These are phyloP conservation scores for Urocitellus parryii DNA, from an alignment of 2,113 vertebrate genomes.

Conservation along the genomic window DNA sequence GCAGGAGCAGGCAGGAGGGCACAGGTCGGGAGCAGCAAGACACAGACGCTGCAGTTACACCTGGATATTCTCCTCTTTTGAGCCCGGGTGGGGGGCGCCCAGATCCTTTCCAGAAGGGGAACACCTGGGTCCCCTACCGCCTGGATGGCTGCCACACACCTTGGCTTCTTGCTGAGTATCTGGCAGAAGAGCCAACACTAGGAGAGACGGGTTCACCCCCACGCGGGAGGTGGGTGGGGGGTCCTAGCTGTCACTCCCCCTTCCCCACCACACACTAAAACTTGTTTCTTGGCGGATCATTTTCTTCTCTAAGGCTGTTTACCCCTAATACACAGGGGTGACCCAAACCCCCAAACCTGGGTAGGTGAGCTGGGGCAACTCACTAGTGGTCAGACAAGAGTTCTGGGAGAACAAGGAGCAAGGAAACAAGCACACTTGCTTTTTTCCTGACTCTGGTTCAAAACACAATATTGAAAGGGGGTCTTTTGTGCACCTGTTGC, in stretches of 20 bases:
- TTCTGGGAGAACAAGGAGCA: too few relatives aligned
- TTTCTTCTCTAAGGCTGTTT: neutral
- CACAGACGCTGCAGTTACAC: conserved; percentile 78
- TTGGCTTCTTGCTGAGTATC: conserved; percentile 72
- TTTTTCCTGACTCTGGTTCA: neutral
- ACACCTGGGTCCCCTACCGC: conserved; percentile 82
- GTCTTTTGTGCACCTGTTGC: neutral
- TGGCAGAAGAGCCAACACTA: conserved; percentile 59
- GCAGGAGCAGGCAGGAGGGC: conserved; percentile 77
- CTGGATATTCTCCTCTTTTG: conserved; percentile 86
- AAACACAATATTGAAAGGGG: neutral
- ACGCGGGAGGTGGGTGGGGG: accelerated
- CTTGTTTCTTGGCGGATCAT: accelerated
- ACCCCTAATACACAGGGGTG: neutral
- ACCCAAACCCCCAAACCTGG: accelerated
- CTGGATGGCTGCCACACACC: conserved; percentile 77
- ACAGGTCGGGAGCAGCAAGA: conserved; percentile 60
- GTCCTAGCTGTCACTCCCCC: accelerated
- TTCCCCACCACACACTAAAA: accelerated
- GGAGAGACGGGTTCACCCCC: neutral
- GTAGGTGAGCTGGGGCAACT: too few relatives aligned
- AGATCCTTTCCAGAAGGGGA: conserved; percentile 84
- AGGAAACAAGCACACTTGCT: neutral
- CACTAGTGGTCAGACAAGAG: too few relatives aligned
- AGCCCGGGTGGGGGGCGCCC: conserved; percentile 83